Conservation (phyloP, 2,888 invertebrate genomes). For the Nebria brevicollis region DNA sequence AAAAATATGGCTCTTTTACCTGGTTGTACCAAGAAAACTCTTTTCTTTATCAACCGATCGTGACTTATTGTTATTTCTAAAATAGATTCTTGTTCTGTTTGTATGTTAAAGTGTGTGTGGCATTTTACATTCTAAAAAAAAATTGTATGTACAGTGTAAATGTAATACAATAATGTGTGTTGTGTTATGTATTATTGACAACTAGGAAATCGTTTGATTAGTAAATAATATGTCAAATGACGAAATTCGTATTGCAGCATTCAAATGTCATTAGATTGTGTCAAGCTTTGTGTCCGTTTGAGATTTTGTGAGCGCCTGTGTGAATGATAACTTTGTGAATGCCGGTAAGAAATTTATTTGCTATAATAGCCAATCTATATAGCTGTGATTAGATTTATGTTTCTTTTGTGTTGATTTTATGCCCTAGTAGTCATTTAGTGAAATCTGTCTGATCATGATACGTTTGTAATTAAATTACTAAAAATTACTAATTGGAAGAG, state of each 20-base stretch:
- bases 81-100: too few relatives aligned
- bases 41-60: too few relatives aligned
- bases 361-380: background rate
- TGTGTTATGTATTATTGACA: conserved; percentile 1
- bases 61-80: too few relatives aligned
- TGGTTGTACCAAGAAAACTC: too few relatives aligned
- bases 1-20: too few relatives aligned
- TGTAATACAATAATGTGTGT: background rate
- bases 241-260: background rate
- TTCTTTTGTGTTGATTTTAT: too few relatives aligned
- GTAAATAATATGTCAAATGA: background rate
- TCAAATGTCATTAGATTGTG: background rate
- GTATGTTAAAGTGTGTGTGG: background rate
- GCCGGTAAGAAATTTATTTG: background rate
- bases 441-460: too few relatives aligned
- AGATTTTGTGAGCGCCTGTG: background rate
- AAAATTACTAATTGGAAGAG: too few relatives aligned
- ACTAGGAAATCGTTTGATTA: background rate
- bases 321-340: background rate
- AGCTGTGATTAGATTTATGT: too few relatives aligned
- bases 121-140: background rate
- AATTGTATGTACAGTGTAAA: background rate
- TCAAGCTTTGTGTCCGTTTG: background rate
- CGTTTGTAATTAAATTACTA: too few relatives aligned
- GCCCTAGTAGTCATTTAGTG: too few relatives aligned